Conservation (phyloP, 2,797 vertebrate genomes). For the Myotis vivesi region DNA sequence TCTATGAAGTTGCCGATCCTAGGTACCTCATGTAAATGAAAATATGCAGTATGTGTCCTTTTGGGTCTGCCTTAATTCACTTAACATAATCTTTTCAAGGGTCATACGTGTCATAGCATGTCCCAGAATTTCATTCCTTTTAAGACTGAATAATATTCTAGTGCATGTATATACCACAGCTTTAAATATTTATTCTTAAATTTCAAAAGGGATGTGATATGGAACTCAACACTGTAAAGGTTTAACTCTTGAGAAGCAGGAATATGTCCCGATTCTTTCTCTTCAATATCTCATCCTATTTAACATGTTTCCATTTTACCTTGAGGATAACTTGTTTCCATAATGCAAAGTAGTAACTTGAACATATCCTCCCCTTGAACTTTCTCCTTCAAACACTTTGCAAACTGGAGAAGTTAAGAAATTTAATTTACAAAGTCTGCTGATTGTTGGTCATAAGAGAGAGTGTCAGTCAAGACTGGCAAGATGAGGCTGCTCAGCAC, state of each 20-base stretch:
- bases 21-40: background rate
- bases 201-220: background rate
- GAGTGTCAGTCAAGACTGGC: background rate
- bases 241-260: background rate
- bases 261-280: background rate
- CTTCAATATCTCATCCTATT: background rate
- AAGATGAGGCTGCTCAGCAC: constrained; percentile 1
- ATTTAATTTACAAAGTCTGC: background rate
- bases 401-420: background rate
- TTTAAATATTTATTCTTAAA: constrained; percentile 21
- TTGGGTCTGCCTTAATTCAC: background rate
- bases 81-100: background rate
- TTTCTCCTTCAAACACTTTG: background rate
- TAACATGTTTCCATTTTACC: background rate
- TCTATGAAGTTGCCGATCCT: background rate
- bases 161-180: background rate
- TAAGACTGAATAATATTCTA: background rate
- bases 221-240: background rate
- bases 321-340: constrained; percentile 1
- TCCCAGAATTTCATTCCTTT: background rate
- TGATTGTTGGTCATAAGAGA: background rate
- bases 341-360: constrained; percentile 8
- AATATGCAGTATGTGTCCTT: background rate
- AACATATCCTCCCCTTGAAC: background rate
- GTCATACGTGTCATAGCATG: background rate